These are phyloP conservation scores for Phallusia fumigata DNA, from an alignment of 23 tunicate genomes.

Conservation along the genomic window DNA sequence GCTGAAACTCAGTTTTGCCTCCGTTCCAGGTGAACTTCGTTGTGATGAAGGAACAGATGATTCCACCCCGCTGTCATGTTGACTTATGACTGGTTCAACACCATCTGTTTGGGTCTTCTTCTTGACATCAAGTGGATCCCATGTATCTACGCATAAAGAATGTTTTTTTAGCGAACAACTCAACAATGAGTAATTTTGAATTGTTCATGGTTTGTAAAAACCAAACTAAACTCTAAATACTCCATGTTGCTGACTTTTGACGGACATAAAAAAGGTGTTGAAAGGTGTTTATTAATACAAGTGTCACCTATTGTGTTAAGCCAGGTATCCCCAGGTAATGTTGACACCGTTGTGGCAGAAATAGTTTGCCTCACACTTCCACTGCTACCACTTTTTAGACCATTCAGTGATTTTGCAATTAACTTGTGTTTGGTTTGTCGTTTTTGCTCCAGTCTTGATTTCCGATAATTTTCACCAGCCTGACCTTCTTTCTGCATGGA, in stretches of 20 bases:
- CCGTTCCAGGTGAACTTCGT: conserved; percentile 73
- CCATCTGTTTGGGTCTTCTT: conserved; percentile 6
- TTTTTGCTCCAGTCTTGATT: conserved; percentile 62
- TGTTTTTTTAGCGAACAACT: too few relatives aligned
- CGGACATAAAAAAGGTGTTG: too few relatives aligned
- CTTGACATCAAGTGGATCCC: conserved; percentile 41
- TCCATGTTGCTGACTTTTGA: too few relatives aligned
- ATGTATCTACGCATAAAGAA: conserved; percentile 41
- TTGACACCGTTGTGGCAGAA: conserved; percentile 10
- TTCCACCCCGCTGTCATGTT: conserved; percentile 92
- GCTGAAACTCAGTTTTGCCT: conserved; percentile 84
- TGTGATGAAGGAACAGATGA: conserved; percentile 94
- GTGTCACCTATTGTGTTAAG: too few relatives aligned
- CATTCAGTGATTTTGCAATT: conserved; percentile 42
- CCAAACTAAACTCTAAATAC: too few relatives aligned
- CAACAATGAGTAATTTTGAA: too few relatives aligned
- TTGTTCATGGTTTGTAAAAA: too few relatives aligned
- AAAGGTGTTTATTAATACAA: background rate
- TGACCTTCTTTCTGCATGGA: conserved; percentile 40
- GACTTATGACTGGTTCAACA: conserved; percentile 36
- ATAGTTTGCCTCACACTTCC: conserved; percentile 57
- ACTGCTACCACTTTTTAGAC: conserved; percentile 39
- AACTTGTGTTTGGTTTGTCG: conserved; percentile 54
- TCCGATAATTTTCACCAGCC: conserved; percentile 39
- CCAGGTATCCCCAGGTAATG: conserved; percentile 16